These are phyloP conservation scores for Pachypsylla venusta DNA, from an alignment of 1,140 invertebrate genomes.

Conservation along the genomic window DNA sequence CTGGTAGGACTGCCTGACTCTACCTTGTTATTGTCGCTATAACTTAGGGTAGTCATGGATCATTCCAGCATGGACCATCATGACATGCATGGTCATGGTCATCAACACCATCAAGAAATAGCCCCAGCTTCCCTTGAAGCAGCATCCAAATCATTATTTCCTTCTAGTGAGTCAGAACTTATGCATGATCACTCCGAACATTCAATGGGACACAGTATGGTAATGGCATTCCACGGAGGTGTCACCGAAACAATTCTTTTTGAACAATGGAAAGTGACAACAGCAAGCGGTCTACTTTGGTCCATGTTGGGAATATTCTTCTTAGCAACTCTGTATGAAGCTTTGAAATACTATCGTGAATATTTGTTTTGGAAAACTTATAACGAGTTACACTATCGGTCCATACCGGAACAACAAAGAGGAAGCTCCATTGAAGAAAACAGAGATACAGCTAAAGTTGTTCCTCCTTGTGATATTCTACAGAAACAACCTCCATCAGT, in stretches of 20 bases:
- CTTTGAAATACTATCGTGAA: slow-evolving; percentile 78
- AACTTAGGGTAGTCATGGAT: not conserved
- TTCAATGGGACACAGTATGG: not conserved
- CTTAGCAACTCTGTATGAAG: slow-evolving; percentile 74
- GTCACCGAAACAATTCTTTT: slow-evolving; percentile 60
- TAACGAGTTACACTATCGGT: slow-evolving; percentile 47
- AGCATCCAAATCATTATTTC: not conserved
- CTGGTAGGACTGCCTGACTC: too few relatives aligned
- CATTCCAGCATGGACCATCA: not conserved
- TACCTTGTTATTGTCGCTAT: too few relatives aligned
- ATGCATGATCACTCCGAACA: not conserved
- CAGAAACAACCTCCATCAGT: not conserved
- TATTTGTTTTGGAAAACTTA: slow-evolving; percentile 70
- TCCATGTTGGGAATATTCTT: slow-evolving; percentile 75
- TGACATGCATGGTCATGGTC: not conserved
- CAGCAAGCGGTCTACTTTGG: slow-evolving; percentile 54
- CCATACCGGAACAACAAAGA: slow-evolving; percentile 37
- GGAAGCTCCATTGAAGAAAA: not conserved
- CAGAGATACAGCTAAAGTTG: not conserved
- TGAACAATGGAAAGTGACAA: slow-evolving; percentile 56
- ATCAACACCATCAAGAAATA: not conserved
- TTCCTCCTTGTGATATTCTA: not conserved
- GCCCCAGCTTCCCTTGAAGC: not conserved
- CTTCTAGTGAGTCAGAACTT: not conserved
- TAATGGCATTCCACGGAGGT: slow-evolving; percentile 65